Percentiles rank a stretch among this genome's conserved stretches.
phyloP scores from a whole-genome alignment of 2,113 vertebrate species.

The Corythaeola cristata region DNA sequence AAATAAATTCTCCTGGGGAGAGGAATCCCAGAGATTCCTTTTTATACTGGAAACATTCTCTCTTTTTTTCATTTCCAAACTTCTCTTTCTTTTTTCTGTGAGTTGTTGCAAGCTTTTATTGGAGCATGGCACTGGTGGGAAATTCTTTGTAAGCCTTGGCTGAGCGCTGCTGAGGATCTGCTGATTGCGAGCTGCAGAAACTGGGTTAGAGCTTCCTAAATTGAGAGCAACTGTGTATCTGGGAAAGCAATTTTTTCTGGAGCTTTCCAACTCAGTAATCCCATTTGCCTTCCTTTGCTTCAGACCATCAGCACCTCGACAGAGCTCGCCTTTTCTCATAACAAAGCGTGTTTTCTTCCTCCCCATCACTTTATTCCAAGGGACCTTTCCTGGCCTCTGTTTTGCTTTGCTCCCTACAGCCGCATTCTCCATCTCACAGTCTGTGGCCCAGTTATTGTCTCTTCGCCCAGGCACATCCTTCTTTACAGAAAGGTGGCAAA shows the following conservation, averaged over 20 bases:
- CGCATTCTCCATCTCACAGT: not conserved
- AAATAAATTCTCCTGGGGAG: constrained; percentile 16
- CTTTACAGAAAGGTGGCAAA: not conserved
- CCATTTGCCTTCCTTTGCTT: not conserved
- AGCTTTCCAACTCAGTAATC: not conserved
- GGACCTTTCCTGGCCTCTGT: not conserved
- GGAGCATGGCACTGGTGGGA: not conserved
- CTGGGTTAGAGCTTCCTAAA: not conserved
- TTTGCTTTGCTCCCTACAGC: not conserved
- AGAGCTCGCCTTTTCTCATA: not conserved
- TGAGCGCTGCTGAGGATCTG: not conserved
- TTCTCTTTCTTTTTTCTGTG: not conserved
- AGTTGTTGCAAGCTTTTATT: not conserved
- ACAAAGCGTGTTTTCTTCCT: not conserved
- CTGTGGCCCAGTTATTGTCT: not conserved
- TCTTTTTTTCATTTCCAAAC: not conserved
- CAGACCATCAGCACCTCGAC: not conserved
- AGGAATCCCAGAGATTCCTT: not conserved
- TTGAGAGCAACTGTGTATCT: not conserved
- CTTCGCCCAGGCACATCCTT: not conserved
- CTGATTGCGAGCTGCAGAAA: not conserved
- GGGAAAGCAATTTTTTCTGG: not conserved
- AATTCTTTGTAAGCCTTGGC: not conserved
- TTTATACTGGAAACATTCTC: not conserved
- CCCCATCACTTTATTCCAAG: not conserved